Percentiles rank a stretch among this genome's conserved stretches.
Evolutionary conservation across 2,797 vertebrate genomes (phyloP).

Genomic region (Galagoides demidoff): DNA sequence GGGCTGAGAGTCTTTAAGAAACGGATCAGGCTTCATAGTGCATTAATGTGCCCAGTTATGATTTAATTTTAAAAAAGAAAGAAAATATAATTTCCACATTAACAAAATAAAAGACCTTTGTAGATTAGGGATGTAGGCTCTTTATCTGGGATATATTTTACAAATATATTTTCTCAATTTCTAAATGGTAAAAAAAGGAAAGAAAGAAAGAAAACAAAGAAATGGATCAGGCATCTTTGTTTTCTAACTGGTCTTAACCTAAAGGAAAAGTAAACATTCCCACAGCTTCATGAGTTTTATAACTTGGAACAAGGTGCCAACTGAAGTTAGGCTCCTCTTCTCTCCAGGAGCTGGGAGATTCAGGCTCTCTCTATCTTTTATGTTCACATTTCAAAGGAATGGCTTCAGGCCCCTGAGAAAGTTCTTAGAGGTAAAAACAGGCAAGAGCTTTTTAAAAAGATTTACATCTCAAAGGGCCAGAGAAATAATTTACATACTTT

Average conservation of each 20-base stretch:
- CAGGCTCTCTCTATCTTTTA: accelerated
- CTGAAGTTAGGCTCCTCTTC: not conserved
- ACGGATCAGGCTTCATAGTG: too few species aligned
- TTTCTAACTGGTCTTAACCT: not conserved
- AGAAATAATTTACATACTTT: not conserved
- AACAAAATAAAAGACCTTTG: too few species aligned
- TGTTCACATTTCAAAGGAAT: not conserved
- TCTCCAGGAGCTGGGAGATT: not conserved
- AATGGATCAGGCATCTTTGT: too few species aligned
- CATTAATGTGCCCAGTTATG: too few species aligned
- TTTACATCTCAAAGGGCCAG: not conserved
- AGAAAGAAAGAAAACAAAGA: too few species aligned
- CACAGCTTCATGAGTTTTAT: not conserved
- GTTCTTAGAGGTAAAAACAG: not conserved
- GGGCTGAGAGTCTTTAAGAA: not conserved
- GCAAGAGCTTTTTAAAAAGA: not conserved
- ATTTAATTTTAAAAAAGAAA: too few species aligned
- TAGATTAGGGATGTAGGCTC: too few species aligned
- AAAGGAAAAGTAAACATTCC: not conserved
- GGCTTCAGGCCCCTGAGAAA: not conserved
- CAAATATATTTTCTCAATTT: too few species aligned
- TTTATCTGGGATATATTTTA: too few species aligned
- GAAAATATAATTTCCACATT: too few species aligned
- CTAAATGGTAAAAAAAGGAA: too few species aligned
- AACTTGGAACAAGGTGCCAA: not conserved